Percentiles rank a stretch among this genome's conserved stretches.
Evolutionary conservation across 2,888 invertebrate genomes (phyloP).

Genomic region (Hedya salicella): DNA sequence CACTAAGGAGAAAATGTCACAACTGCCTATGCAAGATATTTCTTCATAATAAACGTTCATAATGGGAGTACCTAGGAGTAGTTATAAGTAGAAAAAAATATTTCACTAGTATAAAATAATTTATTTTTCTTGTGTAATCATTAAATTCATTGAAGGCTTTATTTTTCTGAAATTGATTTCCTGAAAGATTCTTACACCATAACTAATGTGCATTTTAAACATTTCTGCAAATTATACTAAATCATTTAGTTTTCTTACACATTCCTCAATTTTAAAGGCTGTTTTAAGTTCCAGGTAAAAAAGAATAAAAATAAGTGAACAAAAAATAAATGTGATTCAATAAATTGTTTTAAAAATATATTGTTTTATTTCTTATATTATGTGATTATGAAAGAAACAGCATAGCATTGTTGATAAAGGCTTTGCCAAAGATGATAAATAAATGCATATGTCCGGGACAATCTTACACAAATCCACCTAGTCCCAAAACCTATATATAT

Average conservation of each 20-base stretch:
- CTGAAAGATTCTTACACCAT: neutral
- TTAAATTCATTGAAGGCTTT: neutral
- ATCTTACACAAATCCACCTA: too few relatives aligned
- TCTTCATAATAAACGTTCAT: constrained; percentile 33
- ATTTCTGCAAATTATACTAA: constrained; percentile 69
- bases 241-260: constrained; percentile 61
- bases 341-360: constrained; percentile 60
- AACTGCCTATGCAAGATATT: constrained; percentile 32
- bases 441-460: too few relatives aligned
- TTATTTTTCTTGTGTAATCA: constrained; percentile 27
- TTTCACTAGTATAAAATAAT: constrained; percentile 32
- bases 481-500: too few relatives aligned
- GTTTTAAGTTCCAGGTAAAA: constrained; percentile 63
- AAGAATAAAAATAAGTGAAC: constrained; percentile 68
- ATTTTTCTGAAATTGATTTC: constrained; percentile 6
- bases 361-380: constrained; percentile 40
- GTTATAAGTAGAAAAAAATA: constrained; percentile 44
- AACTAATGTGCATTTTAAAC: constrained; percentile 46
- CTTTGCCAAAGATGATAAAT: too few relatives aligned
- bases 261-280: constrained; percentile 78
- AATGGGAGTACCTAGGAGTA: constrained; percentile 38
- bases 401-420: too few relatives aligned
- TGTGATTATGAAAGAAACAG: too few relatives aligned
- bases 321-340: constrained; percentile 77
- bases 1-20: constrained; percentile 40